Base-by-base conservation (phyloP, 2,888 invertebrate genomes). In the Andricus quercusramuli region DNA sequence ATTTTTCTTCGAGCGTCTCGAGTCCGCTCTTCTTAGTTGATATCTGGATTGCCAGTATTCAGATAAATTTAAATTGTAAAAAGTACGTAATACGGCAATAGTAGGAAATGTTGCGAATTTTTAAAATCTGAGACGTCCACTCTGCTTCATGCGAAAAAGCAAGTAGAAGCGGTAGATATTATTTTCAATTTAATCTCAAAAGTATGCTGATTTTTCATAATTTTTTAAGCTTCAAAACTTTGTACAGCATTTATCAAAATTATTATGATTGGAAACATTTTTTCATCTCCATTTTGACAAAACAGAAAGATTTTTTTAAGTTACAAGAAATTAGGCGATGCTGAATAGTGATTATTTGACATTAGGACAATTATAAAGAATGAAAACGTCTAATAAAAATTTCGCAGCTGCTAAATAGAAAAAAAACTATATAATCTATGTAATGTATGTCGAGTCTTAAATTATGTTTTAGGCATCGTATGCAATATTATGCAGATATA, bases 401-500 rank as follows among this genome's bases (percentile, higher is more conserved):
- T 74, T 74, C 56, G 74, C 74, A 74, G 32, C 32, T 56, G 11
- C n/a, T 74, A 74, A 37, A 29, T 56, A 74, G 32, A 37, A 20
- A 51, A 51, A 68, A 32, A 13, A 29, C 32, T 56, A 74, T 32
- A 74, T 74, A 74, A 74, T 74, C 74, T 74, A 74, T 32, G 20
- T 74, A 74, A 74, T 17, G 51, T 56, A 74, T n/a, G 56, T 29
- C 51, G 51, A 74, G 51, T 56, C 56, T 74, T 74, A 56, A 74
- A 74, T 74, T 74, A 74, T 56, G 74, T 74, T 74, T 74, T 78
- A 82, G 80, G 74, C 78, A 41, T 66, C 79, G 79, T 80, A 81
- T 83, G 81, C 81, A 83, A 86, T 85, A 80, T 82, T 83, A 82
- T 78, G 77, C 74, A 81, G 80, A 80, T 81, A 80, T 78, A 82